phyloP scores from a whole-genome alignment of 2,113 vertebrate genomes.

The Peromyscus polionotus region DNA sequence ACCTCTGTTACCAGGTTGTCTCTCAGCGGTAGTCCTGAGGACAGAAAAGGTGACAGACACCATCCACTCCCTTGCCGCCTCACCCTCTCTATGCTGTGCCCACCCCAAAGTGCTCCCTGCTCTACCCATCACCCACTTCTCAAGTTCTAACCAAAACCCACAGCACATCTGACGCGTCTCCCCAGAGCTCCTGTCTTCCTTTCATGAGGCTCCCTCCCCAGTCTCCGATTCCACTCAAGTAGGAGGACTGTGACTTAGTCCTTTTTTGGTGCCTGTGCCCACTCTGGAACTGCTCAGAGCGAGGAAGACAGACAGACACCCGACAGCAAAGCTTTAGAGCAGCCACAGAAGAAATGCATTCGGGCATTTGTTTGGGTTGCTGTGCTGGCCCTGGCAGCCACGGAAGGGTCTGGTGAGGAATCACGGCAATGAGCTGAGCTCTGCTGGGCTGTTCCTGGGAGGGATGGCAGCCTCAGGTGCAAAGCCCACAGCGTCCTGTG shows the following conservation, averaged over 20 bases:
- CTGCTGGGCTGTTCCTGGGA: background rate
- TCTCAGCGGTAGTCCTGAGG: background rate
- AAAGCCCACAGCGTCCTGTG: background rate
- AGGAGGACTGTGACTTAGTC: background rate
- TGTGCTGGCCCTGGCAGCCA: too few species aligned
- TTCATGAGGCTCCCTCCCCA: background rate
- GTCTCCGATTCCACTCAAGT: background rate
- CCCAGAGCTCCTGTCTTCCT: rapidly evolving
- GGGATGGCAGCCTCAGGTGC: background rate
- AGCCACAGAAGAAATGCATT: background rate
- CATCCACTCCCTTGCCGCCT: rapidly evolving
- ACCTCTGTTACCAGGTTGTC: background rate
- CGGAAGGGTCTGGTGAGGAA: background rate
- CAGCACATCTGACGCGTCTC: background rate
- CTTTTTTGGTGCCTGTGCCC: rapidly evolving
- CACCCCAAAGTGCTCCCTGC: background rate
- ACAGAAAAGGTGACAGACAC: too few species aligned
- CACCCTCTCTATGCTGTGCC: background rate
- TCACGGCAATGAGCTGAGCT: rapidly evolving
- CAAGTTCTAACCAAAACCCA: background rate
- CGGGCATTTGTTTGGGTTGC: background rate
- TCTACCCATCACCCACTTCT: background rate
- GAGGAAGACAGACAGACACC: background rate
- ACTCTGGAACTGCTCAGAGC: background rate
- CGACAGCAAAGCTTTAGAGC: background rate